Conservation (phyloP, 2,888 invertebrate species). For the Zaprionus lineosus region DNA sequence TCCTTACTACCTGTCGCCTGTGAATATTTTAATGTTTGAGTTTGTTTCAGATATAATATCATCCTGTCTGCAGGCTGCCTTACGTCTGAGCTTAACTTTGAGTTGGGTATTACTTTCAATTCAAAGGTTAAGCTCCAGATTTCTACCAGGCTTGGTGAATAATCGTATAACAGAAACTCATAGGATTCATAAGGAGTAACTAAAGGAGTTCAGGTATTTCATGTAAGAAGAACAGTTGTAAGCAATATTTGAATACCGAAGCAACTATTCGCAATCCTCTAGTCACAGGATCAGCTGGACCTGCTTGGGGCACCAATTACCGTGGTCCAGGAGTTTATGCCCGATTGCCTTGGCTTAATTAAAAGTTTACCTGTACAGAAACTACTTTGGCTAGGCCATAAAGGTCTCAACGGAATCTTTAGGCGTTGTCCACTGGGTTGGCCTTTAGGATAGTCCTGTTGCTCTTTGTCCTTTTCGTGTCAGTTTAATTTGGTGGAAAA, state of each 20-base stretch:
- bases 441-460: constrained; percentile 3
- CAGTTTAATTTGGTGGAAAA: constrained; percentile 72
- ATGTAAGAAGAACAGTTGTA: too few relatives aligned
- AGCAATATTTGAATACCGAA: too few relatives aligned
- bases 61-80: constrained; percentile 8
- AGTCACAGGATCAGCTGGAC: too few relatives aligned
- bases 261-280: too few relatives aligned
- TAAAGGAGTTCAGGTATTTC: too few relatives aligned
- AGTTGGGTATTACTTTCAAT: too few relatives aligned
- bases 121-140: too few relatives aligned
- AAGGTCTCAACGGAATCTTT: constrained; percentile 7
- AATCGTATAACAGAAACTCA: too few relatives aligned
- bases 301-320: too few relatives aligned
- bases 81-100: constrained; percentile 22
- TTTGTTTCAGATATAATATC: constrained; percentile 32
- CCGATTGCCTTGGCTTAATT: constrained; percentile 32
- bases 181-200: too few relatives aligned
- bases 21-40: constrained; percentile 54
- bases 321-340: constrained; percentile 21
- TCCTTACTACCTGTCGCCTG: constrained; percentile 39
- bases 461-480: constrained; percentile 31
- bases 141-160: too few relatives aligned
- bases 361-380: constrained; percentile 12
- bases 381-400: constrained; percentile 2
- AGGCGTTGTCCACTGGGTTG: neutral